Base-by-base conservation (phyloP, 2,888 invertebrate species). In the Ypsolopha sequella region DNA sequence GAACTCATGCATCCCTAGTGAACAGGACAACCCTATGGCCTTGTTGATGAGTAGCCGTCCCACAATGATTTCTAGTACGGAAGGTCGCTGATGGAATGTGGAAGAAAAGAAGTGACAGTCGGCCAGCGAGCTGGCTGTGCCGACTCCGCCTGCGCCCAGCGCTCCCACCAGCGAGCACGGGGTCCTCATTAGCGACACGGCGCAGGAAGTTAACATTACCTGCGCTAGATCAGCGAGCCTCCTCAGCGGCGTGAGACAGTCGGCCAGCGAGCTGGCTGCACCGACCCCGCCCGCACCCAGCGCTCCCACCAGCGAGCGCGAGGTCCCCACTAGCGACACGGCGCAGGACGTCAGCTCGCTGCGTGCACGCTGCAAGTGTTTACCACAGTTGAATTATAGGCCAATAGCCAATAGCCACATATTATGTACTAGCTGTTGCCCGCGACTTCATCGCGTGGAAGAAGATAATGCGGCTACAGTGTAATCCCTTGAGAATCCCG, bases 131-230 rank as follows among this genome's bases (percentile, higher is more conserved):
- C 90, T 88, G 0, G 92, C 89, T 0, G 58, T 65, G 14, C 67
- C 65, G 43, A 57, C 58, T 59, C 89, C 89, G 1, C 89, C 81
- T 47, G 88, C 88, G 0, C 94, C 94, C 74, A 95, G 91, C 51
- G 94, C 92, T 46, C 94, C 93, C 48, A 96, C 95, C 51, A 96
- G 86, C 55, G 93, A 86, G 56, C 96, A 93, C 10, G 94, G 94
- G 9, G 95, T 92, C 0, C 94, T 93, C 51, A 95, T 95, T 65
- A 96, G 88, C 41, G 93, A 91, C 56, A 95, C 89, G 0, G 95
- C 93, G 70, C 95, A 94, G 1, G 91, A 89, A n/a, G n/a, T 24
- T 44, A 9, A 46, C 10, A 33, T 49, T 61, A 86, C 87, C 76
- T 93, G 92, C 24, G 93, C 91, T 10, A 93, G 80, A 63, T 93